Conservation (phyloP, 2,888 invertebrate species). For the Pegoplata infirma region DNA sequence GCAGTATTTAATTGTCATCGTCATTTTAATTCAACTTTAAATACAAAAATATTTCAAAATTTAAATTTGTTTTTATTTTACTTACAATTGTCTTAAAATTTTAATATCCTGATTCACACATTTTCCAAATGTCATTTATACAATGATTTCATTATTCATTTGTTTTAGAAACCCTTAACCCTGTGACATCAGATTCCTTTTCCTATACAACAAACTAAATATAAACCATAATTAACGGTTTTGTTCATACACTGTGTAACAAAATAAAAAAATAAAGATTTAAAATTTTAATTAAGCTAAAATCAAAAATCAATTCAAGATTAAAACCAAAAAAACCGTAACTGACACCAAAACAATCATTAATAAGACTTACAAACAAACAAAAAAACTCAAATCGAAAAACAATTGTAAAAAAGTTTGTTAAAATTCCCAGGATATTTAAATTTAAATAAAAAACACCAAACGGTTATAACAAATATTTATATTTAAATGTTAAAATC, state of each 20-base stretch:
- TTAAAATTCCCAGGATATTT: conserved; percentile 56
- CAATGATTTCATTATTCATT: too few relatives aligned
- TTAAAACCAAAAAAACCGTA: conserved; percentile 54
- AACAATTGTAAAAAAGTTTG: conserved; percentile 8
- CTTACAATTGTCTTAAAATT: too few relatives aligned
- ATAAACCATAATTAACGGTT: conserved; percentile 55
- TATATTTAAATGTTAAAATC: conserved; percentile 44
- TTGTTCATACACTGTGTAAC: conserved; percentile 34
- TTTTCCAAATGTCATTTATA: too few relatives aligned
- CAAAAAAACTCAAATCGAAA: neutral
- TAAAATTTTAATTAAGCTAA: conserved; percentile 54
- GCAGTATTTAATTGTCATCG: too few relatives aligned
- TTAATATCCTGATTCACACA: too few relatives aligned
- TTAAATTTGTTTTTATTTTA: too few relatives aligned
- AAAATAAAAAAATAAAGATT: neutral
- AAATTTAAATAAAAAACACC: conserved; percentile 28
- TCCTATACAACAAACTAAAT: neutral
- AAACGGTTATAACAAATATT: conserved; percentile 51
- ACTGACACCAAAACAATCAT: conserved; percentile 61
- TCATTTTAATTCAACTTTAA: too few relatives aligned
- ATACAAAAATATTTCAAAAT: too few relatives aligned
- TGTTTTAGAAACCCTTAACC: neutral
- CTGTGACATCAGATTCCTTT: neutral
- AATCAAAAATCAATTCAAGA: conserved; percentile 53
- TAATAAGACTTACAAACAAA: conserved; percentile 57